Evolutionary conservation across 2,888 invertebrate species (phyloP).

Genomic region (Tuta absoluta): DNA sequence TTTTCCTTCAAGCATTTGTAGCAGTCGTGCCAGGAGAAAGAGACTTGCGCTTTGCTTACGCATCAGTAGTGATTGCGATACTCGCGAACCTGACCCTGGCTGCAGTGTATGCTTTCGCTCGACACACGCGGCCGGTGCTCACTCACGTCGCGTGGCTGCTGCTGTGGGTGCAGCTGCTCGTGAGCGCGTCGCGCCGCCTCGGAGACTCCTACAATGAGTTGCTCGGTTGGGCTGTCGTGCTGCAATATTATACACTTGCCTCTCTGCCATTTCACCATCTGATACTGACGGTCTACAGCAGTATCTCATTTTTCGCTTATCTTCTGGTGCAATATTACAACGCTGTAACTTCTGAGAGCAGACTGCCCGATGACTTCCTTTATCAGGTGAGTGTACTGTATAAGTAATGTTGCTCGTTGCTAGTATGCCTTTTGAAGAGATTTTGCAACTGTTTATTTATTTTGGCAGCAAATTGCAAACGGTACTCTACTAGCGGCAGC

Average conservation of each 20-base stretch:
- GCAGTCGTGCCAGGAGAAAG: constrained; percentile 69
- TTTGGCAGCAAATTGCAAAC: constrained; percentile 86
- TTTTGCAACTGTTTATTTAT: constrained; percentile 28
- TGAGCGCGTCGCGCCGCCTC: constrained; percentile 71
- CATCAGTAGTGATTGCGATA: constrained; percentile 50
- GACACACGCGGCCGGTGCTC: constrained; percentile 73
- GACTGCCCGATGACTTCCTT: constrained; percentile 61
- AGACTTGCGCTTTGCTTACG: constrained; percentile 59
- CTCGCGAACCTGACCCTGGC: constrained; percentile 53
- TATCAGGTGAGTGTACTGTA: constrained; percentile 55
- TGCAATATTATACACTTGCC: constrained; percentile 88
- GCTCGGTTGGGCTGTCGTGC: constrained; percentile 87
- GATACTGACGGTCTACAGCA: constrained; percentile 58
- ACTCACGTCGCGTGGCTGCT: constrained; percentile 85
- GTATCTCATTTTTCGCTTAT: constrained; percentile 56
- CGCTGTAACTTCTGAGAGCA: constrained; percentile 56
- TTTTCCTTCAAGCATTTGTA: constrained; percentile 62
- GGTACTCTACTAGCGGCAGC: constrained; percentile 86
- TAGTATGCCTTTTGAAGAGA: background rate
- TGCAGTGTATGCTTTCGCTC: constrained; percentile 50
- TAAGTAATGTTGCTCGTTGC: background rate
- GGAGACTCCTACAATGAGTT: constrained; percentile 81
- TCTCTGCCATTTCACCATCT: constrained; percentile 84
- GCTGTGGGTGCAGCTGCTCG: constrained; percentile 70
- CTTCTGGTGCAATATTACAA: constrained; percentile 66